Evolutionary conservation across 2,888 invertebrate genomes (phyloP), one percentile per base, ranked within the genome.

Genomic region (Horisme vitalbata): DNA sequence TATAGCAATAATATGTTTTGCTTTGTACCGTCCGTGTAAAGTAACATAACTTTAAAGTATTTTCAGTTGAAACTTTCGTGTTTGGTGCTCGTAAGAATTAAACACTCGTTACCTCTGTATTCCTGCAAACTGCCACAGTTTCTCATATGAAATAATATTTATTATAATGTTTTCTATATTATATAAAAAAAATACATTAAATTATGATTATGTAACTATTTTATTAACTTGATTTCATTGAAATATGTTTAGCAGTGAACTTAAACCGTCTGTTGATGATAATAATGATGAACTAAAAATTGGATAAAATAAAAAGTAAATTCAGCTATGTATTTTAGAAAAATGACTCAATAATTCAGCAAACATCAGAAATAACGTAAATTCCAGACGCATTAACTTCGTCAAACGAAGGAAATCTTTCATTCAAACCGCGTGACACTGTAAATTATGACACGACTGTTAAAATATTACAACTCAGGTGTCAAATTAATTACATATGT

Each of bases 401-500:
- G 28, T 15, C 38, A 35, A 39, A 44, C 13, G 44, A 39, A 12
- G 10, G 30, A 44, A 34, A 44, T 35, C 44, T 39, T 48, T 43
- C 38, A 48, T 44, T 31, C 23, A 21, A 11, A 14, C 26, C 12
- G 38, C 37, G 37, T 39, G 48, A 48, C 48, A 38, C 10, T 13
- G 37, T 41, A 38, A 48, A 52, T 52, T 48, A 52, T 46, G 45
- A 52, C 41, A 34, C 50, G 59, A 46, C 48, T 46, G 53, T 52
- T 56, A 49, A 55, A 57, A 56, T 58, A 57, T 57, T 56, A 57
- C 52, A 44, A 50, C 62, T 56, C 63, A 61, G 62, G 67, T 74
- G 77, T 75, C 79, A 74, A 74, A 79, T 76, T 77, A 75, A 79
- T 78, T 75, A 68, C 63, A 45, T 49, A 38, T 37, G 58, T 57